These are phyloP conservation scores for Phylloscopus collybita DNA, from an alignment of 2,797 vertebrate genomes.

Conservation along the genomic window DNA sequence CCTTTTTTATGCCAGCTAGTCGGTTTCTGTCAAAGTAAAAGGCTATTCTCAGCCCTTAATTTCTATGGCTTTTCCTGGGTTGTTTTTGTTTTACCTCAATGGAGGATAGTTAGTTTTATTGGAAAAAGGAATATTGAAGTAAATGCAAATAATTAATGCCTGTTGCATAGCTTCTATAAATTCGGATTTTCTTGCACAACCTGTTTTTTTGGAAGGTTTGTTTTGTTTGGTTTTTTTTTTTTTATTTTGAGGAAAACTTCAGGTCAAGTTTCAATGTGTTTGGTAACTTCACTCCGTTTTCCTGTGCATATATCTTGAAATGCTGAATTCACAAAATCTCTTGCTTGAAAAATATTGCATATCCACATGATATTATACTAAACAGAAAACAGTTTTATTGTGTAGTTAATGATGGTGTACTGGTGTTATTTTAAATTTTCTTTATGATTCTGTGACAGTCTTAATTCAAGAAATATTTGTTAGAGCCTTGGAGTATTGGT, in stretches of 20 bases:
- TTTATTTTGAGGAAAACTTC: background rate
- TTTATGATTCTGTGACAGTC: background rate
- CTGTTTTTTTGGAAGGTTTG: background rate
- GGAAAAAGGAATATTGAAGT: background rate
- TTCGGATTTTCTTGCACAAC: background rate
- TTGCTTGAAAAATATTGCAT: background rate
- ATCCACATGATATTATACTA: background rate
- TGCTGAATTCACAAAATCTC: background rate
- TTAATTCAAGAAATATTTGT: background rate
- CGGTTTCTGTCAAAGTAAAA: background rate
- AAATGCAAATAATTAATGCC: background rate
- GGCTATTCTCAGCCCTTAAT: background rate
- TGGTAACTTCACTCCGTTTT: background rate
- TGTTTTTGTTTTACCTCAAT: background rate
- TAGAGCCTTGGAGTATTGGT: background rate
- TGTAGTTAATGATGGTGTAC: background rate
- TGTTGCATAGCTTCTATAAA: background rate
- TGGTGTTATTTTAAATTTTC: background rate
- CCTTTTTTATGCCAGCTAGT: background rate
- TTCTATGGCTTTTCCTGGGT: background rate
- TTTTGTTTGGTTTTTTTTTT: background rate
- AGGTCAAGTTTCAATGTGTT: background rate
- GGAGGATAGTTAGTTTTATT: background rate
- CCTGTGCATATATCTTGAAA: background rate
- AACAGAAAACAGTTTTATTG: background rate